phyloP scores from a whole-genome alignment of 2,888 invertebrate genomes.

The Troides aeacus region DNA sequence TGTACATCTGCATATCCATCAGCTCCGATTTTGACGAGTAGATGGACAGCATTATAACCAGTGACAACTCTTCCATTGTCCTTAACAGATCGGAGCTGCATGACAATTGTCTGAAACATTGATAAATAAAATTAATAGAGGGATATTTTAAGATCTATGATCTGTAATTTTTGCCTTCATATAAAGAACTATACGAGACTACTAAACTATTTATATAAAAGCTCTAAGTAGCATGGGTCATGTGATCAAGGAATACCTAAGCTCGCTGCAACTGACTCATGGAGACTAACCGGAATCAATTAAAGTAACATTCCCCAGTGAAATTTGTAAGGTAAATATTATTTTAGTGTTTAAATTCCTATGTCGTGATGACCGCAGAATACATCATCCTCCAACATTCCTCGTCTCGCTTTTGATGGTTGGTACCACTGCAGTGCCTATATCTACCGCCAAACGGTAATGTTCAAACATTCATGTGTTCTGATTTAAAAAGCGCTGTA shows the following conservation, averaged over 20 bases:
- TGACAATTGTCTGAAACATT: conserved; percentile 57
- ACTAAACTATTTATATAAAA: conserved; percentile 1
- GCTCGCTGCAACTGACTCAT: conserved; percentile 5
- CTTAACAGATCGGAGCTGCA: conserved; percentile 57
- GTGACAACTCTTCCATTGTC: conserved; percentile 50
- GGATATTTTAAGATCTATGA: no score
- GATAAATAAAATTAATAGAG: background rate
- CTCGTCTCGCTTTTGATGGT: no score
- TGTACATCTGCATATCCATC: conserved; percentile 32
- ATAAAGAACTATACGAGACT: background rate
- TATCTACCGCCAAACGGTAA: no score
- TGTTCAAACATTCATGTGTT: no score
- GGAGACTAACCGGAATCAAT: conserved; percentile 9
- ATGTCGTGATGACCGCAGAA: no score
- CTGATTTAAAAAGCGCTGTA: no score
- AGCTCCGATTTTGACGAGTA: conserved; percentile 34
- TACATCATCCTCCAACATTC: no score
- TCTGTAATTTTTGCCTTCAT: no score
- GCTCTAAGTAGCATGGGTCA: conserved; percentile 9
- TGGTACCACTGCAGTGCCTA: no score
- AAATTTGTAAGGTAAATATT: conserved; percentile 12
- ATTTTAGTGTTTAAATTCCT: background rate
- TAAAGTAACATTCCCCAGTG: conserved; percentile 3
- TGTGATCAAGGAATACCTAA: conserved; percentile 8
- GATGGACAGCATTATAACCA: conserved; percentile 40